Base-by-base conservation (phyloP, 2,888 invertebrate genomes). In the Suillia variegata region DNA sequence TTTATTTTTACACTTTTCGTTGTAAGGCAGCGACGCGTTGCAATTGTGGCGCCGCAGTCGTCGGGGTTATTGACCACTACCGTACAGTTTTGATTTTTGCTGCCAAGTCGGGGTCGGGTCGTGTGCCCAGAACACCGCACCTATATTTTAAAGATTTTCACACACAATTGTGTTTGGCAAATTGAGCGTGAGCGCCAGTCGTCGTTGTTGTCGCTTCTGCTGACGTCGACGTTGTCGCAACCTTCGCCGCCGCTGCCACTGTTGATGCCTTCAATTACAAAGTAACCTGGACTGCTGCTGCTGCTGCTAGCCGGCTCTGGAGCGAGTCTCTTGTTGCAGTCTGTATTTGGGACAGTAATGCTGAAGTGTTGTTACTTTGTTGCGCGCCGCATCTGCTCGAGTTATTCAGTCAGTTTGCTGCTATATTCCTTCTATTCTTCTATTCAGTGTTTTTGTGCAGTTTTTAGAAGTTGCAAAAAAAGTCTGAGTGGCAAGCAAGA, bases 221-320 rank as follows among this genome's bases (percentile, higher is more conserved):
- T 18, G 54, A 20, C 1, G 31, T 17, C 24, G 20, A 21, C n/a
- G 54, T 13, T 42, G 21, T 15, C 8, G 48, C 48, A 5, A 21
- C 12, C 20, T 48, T 13, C 45, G 18, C 22, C 20, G 22, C n/a
- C 38, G 48, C 48, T 48, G 48, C 48, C 20, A 10, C 20, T 38
- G 13, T 8, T 38, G 6, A 13, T 57, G 54, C 56, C 54, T 54
- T 59, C 12, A 54, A 49, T 75, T 73, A 72, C 76, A 74, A 72
- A 75, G 76, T 72, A 75, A 72, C 72, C 76, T 76, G 70, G 75
- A n/a, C n/a, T n/a, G n/a, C n/a, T n/a, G n/a, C n/a, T n/a, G n/a
- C n/a, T n/a, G n/a, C n/a, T n/a, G n/a, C n/a, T n/a, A n/a, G n/a
- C n/a, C 63, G 42, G 50, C 62, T 63, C 63, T 64, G 63, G 62